Conservation (phyloP, 2,888 invertebrate genomes). For the Chaitophorus viminalis region DNA sequence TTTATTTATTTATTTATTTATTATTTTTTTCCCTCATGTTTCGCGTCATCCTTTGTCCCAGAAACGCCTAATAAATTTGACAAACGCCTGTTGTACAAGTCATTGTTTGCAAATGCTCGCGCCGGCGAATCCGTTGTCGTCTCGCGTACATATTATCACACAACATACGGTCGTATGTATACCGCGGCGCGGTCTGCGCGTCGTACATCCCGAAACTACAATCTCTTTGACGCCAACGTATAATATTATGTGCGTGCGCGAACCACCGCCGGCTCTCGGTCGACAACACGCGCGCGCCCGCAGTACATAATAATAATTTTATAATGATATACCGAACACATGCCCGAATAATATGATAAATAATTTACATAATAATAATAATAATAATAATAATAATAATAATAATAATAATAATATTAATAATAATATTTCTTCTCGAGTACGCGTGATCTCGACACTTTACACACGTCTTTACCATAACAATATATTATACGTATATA, state of each 20-base stretch:
- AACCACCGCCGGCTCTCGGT: neutral
- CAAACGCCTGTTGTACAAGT: conserved; percentile 61
- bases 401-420: neutral
- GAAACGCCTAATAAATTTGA: conserved; percentile 62
- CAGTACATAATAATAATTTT: too few relatives aligned
- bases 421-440: neutral
- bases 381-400: neutral
- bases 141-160: too few relatives aligned
- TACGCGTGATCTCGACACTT: neutral
- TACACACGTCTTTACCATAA: neutral
- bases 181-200: neutral
- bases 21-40: too few relatives aligned
- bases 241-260: too few relatives aligned
- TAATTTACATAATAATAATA: neutral
- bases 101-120: conserved; percentile 59
- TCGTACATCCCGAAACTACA: conserved; percentile 18
- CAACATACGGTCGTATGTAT: neutral
- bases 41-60: conserved; percentile 54
- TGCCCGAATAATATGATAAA: too few relatives aligned
- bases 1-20: neutral
- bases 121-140: neutral
- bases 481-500: too few relatives aligned
- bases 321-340: too few relatives aligned
- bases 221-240: conserved; percentile 39
- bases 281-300: neutral